Percentiles rank a stretch among this genome's conserved stretches.
Conservation (phyloP, 2,113 vertebrate species). For the Dipodomys spectabilis region DNA sequence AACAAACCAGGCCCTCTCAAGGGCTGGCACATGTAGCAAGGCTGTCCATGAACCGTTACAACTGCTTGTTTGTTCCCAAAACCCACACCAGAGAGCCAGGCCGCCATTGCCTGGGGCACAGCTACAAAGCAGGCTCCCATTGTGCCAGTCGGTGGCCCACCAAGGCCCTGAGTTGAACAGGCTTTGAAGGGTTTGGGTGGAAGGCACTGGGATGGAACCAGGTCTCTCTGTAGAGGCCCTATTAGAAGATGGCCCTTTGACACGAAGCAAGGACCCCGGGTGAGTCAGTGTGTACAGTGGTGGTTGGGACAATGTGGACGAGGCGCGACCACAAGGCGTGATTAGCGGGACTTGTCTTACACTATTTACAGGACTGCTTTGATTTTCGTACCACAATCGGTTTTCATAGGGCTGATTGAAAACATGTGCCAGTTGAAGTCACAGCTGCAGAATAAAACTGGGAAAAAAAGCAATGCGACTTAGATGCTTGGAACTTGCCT, state of each 20-base stretch:
- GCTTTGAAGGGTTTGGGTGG: neutral
- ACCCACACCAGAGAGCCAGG: conserved; percentile 8
- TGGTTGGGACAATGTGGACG: conserved; percentile 54
- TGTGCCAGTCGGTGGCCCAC: neutral
- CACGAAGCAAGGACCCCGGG: conserved; percentile 19
- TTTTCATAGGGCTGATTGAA: conserved; percentile 76
- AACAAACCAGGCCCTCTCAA: neutral
- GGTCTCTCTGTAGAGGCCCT: conserved; percentile 14
- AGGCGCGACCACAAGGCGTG: conserved; percentile 70
- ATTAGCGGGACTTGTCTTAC: conserved; percentile 67
- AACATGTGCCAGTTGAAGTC: conserved; percentile 78
- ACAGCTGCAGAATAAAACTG: conserved; percentile 71
- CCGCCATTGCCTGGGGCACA: neutral
- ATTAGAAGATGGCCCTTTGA: conserved; percentile 55
- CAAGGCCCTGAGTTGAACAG: neutral
- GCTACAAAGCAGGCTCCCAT: neutral
- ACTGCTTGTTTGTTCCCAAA: conserved; percentile 31
- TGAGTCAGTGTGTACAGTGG: conserved; percentile 71
- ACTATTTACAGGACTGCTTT: conserved; percentile 72
- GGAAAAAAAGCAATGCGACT: conserved; percentile 64
- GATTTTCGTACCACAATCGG: conserved; percentile 77
- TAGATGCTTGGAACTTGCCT: conserved; percentile 70
- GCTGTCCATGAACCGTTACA: neutral
- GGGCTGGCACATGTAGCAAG: neutral
- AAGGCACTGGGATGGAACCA: neutral